Evolutionary conservation across 2,797 vertebrate species (phyloP).

Genomic region (Cercopithecus mitis): DNA sequence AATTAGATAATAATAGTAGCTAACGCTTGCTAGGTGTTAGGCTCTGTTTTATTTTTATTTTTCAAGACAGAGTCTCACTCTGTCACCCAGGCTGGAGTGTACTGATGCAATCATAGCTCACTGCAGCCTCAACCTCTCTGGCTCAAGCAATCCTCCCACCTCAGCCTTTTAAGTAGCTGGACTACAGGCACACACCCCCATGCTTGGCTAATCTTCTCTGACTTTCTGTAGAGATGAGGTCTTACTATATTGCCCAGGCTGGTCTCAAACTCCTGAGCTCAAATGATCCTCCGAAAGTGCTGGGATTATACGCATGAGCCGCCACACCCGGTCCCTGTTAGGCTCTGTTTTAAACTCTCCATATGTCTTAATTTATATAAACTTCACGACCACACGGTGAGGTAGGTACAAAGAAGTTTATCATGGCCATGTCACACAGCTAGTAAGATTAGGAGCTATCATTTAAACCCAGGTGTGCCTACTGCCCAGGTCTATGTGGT

Average conservation of each 20-base stretch:
- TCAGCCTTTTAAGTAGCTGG: background rate
- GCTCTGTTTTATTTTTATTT: background rate
- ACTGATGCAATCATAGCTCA: background rate
- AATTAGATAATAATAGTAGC: no score
- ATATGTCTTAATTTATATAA: rapidly evolving
- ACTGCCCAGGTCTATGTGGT: background rate
- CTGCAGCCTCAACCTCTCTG: background rate
- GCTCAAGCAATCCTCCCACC: background rate
- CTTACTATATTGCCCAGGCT: background rate
- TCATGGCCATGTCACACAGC: background rate
- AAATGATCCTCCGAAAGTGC: background rate
- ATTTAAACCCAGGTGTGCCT: background rate
- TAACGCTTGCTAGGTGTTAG: no score
- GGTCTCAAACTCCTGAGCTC: background rate
- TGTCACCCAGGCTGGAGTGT: background rate
- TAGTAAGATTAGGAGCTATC: background rate
- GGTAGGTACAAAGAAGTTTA: background rate
- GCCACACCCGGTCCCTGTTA: background rate
- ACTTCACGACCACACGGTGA: background rate
- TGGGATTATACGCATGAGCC: background rate
- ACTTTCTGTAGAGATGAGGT: background rate
- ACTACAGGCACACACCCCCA: background rate
- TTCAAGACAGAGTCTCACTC: background rate
- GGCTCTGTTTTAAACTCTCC: background rate
- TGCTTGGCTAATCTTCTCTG: background rate